A percentile compares a stretch with the other conserved stretches of the same genome.
phyloP scores from a whole-genome alignment of 2,797 vertebrate species.

The Acanthurus lineatus region DNA sequence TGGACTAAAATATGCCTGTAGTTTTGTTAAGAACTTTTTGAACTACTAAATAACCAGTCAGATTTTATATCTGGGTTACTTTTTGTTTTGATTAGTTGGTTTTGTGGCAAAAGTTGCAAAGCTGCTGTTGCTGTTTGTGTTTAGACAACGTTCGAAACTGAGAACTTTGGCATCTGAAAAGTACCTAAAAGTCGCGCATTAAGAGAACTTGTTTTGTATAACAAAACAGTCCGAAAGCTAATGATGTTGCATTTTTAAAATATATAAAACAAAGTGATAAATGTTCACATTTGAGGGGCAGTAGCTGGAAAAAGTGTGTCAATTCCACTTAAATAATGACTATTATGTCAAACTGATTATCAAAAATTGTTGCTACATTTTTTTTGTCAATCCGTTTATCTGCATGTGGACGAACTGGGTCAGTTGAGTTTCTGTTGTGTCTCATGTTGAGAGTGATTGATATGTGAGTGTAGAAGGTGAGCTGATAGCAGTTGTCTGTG shows the following conservation, averaged over 20 bases:
- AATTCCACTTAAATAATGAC: background rate
- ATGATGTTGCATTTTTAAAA: background rate
- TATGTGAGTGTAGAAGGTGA: background rate
- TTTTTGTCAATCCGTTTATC: background rate
- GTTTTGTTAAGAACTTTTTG: no score
- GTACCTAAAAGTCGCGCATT: background rate
- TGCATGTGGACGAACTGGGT: background rate
- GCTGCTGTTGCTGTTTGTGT: background rate
- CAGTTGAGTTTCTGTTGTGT: background rate
- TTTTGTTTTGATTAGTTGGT: background rate
- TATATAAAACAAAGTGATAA: background rate
- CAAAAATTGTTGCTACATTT: background rate
- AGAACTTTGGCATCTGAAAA: background rate
- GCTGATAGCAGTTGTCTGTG: fast-evolving
- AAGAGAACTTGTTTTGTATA: background rate
- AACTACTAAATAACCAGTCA: background rate
- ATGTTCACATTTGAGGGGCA: background rate
- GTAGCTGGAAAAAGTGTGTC: background rate
- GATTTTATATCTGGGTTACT: background rate
- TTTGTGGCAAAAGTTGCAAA: background rate
- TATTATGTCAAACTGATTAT: no score
- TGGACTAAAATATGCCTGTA: background rate
- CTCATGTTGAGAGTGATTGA: background rate
- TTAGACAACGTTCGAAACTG: background rate
- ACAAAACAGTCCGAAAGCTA: background rate